Percentiles rank a stretch among this genome's conserved stretches.
Conservation (phyloP, 53 echinoderm and acorn worm species). For the Zoroaster sp. region DNA sequence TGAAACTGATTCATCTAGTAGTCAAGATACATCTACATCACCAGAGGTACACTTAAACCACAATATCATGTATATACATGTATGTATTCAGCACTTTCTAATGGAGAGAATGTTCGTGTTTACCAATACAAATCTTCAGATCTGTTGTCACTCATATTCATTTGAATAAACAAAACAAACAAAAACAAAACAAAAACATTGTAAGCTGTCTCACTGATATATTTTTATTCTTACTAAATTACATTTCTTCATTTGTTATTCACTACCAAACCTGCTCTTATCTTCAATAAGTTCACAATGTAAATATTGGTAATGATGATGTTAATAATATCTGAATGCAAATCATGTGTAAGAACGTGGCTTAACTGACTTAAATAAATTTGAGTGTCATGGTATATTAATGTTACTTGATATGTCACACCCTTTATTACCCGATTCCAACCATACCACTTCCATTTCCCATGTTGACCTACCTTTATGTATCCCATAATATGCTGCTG, state of each 20-base stretch:
- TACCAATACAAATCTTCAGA: no score
- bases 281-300: neutral
- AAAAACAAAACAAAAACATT: no score
- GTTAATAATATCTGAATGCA: no score
- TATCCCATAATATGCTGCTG: slow-evolving; percentile 70
- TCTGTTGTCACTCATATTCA: no score
- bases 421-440: slow-evolving; percentile 37
- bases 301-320: neutral
- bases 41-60: slow-evolving; percentile 56
- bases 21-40: slow-evolving; percentile 81
- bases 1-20: slow-evolving; percentile 95
- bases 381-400: slow-evolving; percentile 6
- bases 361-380: no score
- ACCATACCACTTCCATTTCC: slow-evolving; percentile 32
- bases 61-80: neutral
- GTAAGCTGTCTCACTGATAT: no score
- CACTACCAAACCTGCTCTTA: neutral
- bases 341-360: no score
- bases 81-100: neutral
- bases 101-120: no score
- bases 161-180: no score
- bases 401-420: slow-evolving; percentile 13
- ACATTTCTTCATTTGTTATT: neutral
- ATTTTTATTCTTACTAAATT: neutral
- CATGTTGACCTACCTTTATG: slow-evolving; percentile 10